Percentiles rank a stretch among this genome's conserved stretches.
phyloP scores from a whole-genome alignment of 1,140 invertebrate genomes.

The Drosophila obscura region DNA sequence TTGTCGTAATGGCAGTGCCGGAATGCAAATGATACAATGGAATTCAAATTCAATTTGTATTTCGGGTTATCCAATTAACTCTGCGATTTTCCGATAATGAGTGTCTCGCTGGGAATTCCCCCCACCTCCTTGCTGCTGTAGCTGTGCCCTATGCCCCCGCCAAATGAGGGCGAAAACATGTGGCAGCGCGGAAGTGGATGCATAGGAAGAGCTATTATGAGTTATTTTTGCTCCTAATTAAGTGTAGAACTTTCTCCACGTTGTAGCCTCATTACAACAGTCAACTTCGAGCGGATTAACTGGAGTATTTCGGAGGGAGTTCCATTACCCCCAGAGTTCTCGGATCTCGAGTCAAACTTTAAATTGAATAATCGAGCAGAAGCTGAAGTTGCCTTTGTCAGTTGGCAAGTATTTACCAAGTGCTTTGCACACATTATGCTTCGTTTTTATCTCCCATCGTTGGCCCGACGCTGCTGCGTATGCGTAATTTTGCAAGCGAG shows the following conservation, averaged over 20 bases:
- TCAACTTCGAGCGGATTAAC: slow-evolving; percentile 29
- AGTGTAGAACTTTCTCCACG: background rate
- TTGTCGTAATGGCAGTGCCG: slow-evolving; percentile 27
- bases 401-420: slow-evolving; percentile 72
- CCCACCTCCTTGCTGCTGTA: background rate
- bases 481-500: slow-evolving; percentile 62
- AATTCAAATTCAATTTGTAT: slow-evolving; percentile 30
- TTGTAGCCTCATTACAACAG: slow-evolving; percentile 1
- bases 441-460: slow-evolving; percentile 61
- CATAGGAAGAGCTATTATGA: background rate
- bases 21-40: slow-evolving; percentile 22
- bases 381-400: slow-evolving; percentile 54
- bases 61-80: slow-evolving; percentile 46
- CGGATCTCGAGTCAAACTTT: slow-evolving; percentile 20
- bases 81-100: slow-evolving; percentile 4
- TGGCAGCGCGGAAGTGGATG: background rate
- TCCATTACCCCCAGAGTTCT: background rate
- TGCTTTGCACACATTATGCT: slow-evolving; percentile 63
- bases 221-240: background rate
- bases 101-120: background rate
- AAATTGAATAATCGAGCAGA: slow-evolving; percentile 66
- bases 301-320: slow-evolving; percentile 23
- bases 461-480: slow-evolving; percentile 57
- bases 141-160: no score
- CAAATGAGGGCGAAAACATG: background rate